Conservation (phyloP, 2,113 vertebrate species). For the Triplophysa siluroides region DNA sequence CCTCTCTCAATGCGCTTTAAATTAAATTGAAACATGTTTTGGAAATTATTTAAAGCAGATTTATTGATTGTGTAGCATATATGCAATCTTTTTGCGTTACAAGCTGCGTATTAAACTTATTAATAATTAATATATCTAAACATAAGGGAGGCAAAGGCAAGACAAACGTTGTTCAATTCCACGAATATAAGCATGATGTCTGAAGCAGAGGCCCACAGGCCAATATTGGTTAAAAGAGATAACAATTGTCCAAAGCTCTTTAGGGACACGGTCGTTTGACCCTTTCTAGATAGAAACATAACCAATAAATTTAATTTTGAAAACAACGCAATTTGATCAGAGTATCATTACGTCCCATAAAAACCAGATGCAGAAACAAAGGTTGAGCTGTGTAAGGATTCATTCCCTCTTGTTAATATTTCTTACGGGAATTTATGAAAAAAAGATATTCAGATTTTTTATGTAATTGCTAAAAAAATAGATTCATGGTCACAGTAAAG, state of each 20-base stretch:
- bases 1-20: background rate
- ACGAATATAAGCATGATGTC: slow-evolving; percentile 33
- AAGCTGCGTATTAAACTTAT: background rate
- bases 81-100: no score
- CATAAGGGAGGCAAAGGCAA: background rate
- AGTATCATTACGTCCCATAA: slow-evolving; percentile 9
- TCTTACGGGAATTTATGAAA: background rate
- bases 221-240: slow-evolving; percentile 86
- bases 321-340: slow-evolving; percentile 22
- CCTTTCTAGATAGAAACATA: slow-evolving; percentile 40
- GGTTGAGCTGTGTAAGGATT: background rate
- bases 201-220: slow-evolving; percentile 78
- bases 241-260: slow-evolving; percentile 78
- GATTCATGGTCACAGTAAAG: background rate
- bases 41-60: no score
- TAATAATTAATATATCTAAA: background rate
- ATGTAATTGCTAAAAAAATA: background rate
- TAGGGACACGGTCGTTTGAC: slow-evolving; percentile 66
- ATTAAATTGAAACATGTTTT: no score
- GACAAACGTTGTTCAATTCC: background rate
- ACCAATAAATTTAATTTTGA: slow-evolving; percentile 39
- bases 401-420: background rate
- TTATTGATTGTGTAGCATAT: no score
- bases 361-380: slow-evolving; percentile 8
- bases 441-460: background rate